Evolutionary conservation across 64 coral and sea anemone genomes (phyloP).

Genomic region (Catalaphyllia jardinei): DNA sequence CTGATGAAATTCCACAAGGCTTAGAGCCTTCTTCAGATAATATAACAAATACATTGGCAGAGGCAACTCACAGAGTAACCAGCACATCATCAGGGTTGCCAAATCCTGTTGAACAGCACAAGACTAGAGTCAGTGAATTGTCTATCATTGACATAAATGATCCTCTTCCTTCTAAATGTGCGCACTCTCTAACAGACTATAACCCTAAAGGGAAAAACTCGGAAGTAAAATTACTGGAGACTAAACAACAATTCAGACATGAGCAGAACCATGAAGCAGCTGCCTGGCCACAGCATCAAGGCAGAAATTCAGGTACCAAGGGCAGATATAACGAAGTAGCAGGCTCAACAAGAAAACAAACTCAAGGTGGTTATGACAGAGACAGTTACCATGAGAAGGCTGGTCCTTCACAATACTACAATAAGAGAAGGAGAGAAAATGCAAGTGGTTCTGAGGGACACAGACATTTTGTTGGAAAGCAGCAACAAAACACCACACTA

Average conservation of each 20-base stretch:
- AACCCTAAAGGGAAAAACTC: background rate
- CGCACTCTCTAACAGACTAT: background rate
- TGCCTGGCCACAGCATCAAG: background rate
- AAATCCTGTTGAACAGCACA: background rate
- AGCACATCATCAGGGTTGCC: background rate
- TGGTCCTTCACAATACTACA: no score
- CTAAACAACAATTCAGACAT: conserved; percentile 1
- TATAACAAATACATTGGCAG: background rate
- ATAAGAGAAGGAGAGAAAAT: background rate
- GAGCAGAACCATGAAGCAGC: background rate
- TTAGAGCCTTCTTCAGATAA: conserved; percentile 11
- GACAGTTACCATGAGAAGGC: background rate
- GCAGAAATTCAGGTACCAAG: background rate
- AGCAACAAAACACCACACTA: background rate
- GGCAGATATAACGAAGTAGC: background rate
- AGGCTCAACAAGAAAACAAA: conserved; percentile 17
- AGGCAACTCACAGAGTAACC: conserved; percentile 6
- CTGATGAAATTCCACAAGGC: background rate
- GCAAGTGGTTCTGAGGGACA: background rate
- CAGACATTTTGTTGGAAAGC: background rate
- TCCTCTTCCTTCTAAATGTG: background rate
- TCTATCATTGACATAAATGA: conserved; percentile 36
- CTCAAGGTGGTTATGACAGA: background rate
- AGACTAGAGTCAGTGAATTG: conserved; percentile 35
- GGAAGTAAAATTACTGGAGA: conserved; percentile 6